Conservation (phyloP, 1,140 invertebrate species). For the Pogonomyrmex barbatus region DNA sequence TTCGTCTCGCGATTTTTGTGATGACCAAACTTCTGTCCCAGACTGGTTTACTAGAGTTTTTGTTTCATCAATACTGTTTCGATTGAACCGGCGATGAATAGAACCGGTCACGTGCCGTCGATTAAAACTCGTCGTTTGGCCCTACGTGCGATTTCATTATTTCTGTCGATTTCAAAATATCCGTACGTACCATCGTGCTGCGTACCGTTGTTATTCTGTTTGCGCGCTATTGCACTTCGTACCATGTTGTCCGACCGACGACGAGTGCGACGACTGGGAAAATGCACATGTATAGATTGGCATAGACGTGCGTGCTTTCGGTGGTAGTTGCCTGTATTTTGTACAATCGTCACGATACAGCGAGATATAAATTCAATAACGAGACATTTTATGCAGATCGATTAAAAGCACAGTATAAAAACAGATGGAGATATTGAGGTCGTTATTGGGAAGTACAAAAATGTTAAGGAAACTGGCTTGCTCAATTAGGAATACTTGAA, state of each 20-base stretch:
- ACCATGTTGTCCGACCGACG: conserved; percentile 28
- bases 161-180: conserved; percentile 38
- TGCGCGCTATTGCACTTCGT: conserved; percentile 25
- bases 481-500: background rate
- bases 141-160: conserved; percentile 47
- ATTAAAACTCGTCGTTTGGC: conserved; percentile 47
- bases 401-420: conserved; percentile 30
- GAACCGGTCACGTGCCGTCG: conserved; percentile 39
- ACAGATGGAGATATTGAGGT: background rate
- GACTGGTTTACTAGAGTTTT: conserved; percentile 46
- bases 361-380: conserved; percentile 48
- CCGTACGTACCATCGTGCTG: background rate
- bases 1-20: background rate
- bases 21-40: background rate
- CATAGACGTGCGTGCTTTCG: conserved; percentile 35
- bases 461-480: background rate
- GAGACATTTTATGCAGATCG: background rate
- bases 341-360: background rate
- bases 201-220: conserved; percentile 57
- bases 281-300: conserved; percentile 49
- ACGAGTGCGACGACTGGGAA: conserved; percentile 23
- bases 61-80: conserved; percentile 22
- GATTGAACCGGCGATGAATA: background rate
- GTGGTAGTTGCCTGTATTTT: conserved; percentile 20
- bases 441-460: background rate